Evolutionary conservation across 2,797 vertebrate genomes (phyloP).

Genomic region (Cynopterus sphinx): DNA sequence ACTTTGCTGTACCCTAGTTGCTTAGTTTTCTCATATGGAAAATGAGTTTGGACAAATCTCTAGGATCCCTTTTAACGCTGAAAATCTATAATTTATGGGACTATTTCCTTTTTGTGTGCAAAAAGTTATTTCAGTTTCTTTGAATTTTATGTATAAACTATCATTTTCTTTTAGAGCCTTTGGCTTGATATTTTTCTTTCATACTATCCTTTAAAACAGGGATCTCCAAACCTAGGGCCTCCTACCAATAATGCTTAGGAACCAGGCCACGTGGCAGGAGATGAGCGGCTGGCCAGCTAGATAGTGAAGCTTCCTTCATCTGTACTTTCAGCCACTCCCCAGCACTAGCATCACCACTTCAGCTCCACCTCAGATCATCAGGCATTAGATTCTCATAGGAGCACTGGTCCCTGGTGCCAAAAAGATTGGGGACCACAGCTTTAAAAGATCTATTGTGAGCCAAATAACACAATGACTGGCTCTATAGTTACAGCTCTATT

Average conservation of each 20-base stretch:
- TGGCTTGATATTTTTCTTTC: constrained; percentile 25
- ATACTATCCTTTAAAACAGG: neutral
- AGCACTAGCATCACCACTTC: no score
- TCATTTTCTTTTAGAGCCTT: constrained; percentile 17
- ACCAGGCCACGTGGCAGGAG: no score
- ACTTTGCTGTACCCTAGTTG: constrained; percentile 38
- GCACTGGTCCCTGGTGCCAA: no score
- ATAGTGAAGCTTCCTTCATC: no score
- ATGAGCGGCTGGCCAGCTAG: no score
- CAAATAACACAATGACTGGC: neutral
- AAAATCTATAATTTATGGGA: constrained; percentile 33
- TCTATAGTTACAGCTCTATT: neutral
- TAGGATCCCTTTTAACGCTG: neutral
- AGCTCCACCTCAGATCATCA: no score
- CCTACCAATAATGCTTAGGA: no score
- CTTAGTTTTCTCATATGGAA: constrained; percentile 40
- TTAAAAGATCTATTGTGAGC: neutral
- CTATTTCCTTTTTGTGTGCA: neutral
- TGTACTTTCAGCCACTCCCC: no score
- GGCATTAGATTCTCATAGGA: no score
- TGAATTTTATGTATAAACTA: constrained; percentile 2
- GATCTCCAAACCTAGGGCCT: no score
- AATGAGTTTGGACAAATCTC: neutral
- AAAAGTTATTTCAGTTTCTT: constrained; percentile 39
- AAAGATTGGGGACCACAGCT: no score